Conservation (phyloP, 2,113 vertebrate genomes). For the Tetraodon nigroviridis region DNA sequence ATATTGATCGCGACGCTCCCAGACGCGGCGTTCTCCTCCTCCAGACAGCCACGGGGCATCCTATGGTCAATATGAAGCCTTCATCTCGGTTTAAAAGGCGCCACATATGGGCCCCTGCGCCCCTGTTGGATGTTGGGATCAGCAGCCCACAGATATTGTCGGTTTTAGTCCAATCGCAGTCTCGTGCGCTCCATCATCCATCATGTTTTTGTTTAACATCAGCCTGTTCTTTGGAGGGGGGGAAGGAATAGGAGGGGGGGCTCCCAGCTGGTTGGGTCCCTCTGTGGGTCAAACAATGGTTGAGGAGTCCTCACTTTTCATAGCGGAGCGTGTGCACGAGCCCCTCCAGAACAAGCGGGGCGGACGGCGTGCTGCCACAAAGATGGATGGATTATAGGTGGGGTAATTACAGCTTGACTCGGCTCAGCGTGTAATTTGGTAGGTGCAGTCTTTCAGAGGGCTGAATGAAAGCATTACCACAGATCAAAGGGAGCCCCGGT, state of each 20-base stretch:
- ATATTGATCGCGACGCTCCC: constrained; percentile 21
- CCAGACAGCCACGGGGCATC: constrained; percentile 20
- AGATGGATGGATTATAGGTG: constrained; percentile 78
- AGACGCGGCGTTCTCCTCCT: not conserved
- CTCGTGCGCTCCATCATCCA: constrained; percentile 69
- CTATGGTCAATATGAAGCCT: constrained; percentile 19
- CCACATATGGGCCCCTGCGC: constrained; percentile 33
- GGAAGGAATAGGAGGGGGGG: constrained; percentile 29
- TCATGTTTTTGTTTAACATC: constrained; percentile 68
- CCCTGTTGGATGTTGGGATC: constrained; percentile 30
- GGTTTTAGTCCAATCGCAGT: constrained; percentile 52
- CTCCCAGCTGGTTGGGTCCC: constrained; percentile 45
- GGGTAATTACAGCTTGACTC: constrained; percentile 67
- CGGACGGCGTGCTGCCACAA: constrained; percentile 76
- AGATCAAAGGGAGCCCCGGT: constrained; percentile 52
- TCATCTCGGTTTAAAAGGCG: constrained; percentile 15
- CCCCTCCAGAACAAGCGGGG: constrained; percentile 60
- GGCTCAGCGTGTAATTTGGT: constrained; percentile 68
- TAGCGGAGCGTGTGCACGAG: constrained; percentile 43
- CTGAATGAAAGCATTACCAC: constrained; percentile 37
- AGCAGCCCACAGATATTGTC: constrained; percentile 42
- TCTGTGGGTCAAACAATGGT: constrained; percentile 54
- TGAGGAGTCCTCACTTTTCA: constrained; percentile 51
- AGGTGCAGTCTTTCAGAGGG: constrained; percentile 56
- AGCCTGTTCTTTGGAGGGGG: constrained; percentile 43